Evolutionary conservation across 1,140 invertebrate genomes (phyloP), one percentile per base, ranked within the genome.

Genomic region (Drosophila tropicalis): DNA sequence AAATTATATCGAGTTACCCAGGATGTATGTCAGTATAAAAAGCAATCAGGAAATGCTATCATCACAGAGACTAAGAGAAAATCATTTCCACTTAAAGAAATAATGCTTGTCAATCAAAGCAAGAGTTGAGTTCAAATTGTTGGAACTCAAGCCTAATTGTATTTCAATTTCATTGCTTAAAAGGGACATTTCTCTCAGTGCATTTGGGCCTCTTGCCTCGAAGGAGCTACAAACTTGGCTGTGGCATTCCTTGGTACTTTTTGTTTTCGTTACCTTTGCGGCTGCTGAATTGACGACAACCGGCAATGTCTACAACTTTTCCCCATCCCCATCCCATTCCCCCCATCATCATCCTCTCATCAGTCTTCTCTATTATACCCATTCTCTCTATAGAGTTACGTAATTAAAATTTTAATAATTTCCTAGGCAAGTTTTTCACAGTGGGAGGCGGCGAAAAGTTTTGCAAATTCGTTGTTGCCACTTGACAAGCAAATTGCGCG

Each of bases 331-430:
- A n/a, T n/a, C 22, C 22, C 4, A 4, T n/a, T 6, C 6, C 40
- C 40, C 40, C 10, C 40, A 40, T 9, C 25, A 29, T 29, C 44
- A 41, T 13, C 40, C 41, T 51, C 44, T 10, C 44, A 15, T 17
- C 10, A 17, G 9, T 19, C 6, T 6, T 3, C 44, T 22, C 44
- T 51, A 9, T 51, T n/a, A 7, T 15, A 6, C 44, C 34, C 70
- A 78, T 81, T 65, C 74, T 84, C 73, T n/a, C 67, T 25, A 69
- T 67, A 61, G 55, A 55, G 70, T 86, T 86, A 67, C 70, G 74
- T 86, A 84, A 86, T 81, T 86, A 84, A 81, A 84, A 86, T 84
- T 81, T 84, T 71, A 85, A 84, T 84, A 84, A 84, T 86, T 86
- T 71, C 78, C 13, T 65, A 36, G 65, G 57, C 67, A 85, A 80